A percentile compares a stretch with the other conserved stretches of the same genome.
These are phyloP conservation scores for Anastrepha obliqua DNA, from an alignment of 1,140 invertebrate species.

Conservation along the genomic window DNA sequence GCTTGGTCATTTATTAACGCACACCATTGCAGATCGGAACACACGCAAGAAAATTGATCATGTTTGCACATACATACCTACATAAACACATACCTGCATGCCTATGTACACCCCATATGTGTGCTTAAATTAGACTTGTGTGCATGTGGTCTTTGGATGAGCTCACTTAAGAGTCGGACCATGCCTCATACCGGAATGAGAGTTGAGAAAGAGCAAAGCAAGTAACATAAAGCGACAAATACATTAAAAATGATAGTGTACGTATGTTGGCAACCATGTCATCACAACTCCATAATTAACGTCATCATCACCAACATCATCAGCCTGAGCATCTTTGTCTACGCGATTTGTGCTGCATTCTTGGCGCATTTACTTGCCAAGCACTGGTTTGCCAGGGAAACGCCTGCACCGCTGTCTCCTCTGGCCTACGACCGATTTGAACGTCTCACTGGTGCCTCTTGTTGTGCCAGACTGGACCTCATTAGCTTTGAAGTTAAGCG, in stretches of 20 bases:
- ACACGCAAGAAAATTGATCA: slow-evolving; percentile 44
- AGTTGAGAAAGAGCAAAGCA: not conserved
- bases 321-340: not conserved
- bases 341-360: slow-evolving; percentile 26
- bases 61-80: not conserved
- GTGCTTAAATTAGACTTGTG: slow-evolving; percentile 25
- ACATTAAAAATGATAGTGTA: not conserved
- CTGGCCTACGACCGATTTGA: not conserved
- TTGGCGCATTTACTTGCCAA: slow-evolving; percentile 27
- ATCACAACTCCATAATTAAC: not conserved
- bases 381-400: not conserved
- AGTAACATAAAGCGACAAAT: not conserved
- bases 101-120: not conserved
- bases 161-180: not conserved
- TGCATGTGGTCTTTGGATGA: slow-evolving; percentile 40
- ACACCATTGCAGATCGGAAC: not conserved
- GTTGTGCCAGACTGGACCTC: slow-evolving; percentile 55
- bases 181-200: not conserved
- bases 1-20: slow-evolving; percentile 51
- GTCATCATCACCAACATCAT: not conserved
- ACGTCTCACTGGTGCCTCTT: not conserved
- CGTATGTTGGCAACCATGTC: slow-evolving; percentile 12
- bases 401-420: not conserved
- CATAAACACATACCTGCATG: no score
- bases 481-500: slow-evolving; percentile 73